These are phyloP conservation scores for Lucilia sericata DNA, from an alignment of 1,140 invertebrate species.

Conservation along the genomic window DNA sequence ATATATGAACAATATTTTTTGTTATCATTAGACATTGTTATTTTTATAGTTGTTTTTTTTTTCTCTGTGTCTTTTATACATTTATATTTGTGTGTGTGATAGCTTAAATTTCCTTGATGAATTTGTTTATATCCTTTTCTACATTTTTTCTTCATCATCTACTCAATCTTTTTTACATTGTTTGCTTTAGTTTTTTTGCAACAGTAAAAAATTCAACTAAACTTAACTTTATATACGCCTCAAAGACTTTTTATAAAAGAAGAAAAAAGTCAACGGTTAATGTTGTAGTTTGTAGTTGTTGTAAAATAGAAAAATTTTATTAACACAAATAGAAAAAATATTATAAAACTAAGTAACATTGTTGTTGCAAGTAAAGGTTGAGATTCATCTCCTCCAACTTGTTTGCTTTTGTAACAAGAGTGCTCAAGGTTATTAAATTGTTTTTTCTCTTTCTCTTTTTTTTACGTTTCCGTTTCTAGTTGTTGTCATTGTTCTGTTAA, in stretches of 20 bases:
- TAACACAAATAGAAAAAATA: background rate
- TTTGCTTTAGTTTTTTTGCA: background rate
- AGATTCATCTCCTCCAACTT: background rate
- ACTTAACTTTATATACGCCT: constrained; percentile 29
- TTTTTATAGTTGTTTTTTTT: too few relatives aligned
- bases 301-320: background rate
- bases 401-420: background rate
- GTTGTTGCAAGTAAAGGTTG: background rate
- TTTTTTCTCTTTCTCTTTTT: too few relatives aligned
- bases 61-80: background rate
- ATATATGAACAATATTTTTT: background rate
- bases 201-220: background rate
- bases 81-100: background rate
- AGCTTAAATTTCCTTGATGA: background rate
- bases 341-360: background rate
- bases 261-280: constrained; percentile 14
- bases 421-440: constrained; percentile 26
- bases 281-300: background rate
- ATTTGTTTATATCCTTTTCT: background rate
- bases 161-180: background rate
- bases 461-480: too few relatives aligned
- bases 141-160: background rate
- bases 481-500: background rate
- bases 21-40: background rate
- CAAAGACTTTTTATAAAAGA: constrained; percentile 31